Evolutionary conservation across 2,888 invertebrate genomes (phyloP).

Genomic region (Pogonocherus hispidulus): DNA sequence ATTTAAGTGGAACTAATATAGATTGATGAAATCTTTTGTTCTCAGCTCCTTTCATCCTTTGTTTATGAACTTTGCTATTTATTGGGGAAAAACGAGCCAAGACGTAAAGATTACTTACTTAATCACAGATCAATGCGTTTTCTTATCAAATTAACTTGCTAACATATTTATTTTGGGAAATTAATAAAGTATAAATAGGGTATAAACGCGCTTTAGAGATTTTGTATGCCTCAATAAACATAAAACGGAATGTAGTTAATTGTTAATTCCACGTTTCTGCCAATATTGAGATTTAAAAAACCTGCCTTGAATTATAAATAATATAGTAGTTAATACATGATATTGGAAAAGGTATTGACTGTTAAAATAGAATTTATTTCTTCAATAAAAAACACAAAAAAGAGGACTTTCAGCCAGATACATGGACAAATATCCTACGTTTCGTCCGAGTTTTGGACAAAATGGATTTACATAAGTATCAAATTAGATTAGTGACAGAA

Average conservation of each 20-base stretch:
- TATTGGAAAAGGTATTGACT: too few species aligned
- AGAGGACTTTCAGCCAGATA: too few species aligned
- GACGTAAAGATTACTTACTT: slow-evolving; percentile 12
- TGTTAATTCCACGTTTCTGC: neutral
- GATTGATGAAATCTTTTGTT: slow-evolving; percentile 58
- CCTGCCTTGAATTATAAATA: too few species aligned
- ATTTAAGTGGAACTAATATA: slow-evolving; percentile 56
- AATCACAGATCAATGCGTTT: slow-evolving; percentile 14
- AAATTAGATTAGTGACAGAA: too few species aligned
- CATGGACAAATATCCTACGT: too few species aligned
- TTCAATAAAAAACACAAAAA: too few species aligned
- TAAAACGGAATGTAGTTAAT: neutral
- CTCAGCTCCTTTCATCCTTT: slow-evolving; percentile 53
- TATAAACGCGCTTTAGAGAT: neutral
- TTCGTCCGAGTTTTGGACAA: too few species aligned
- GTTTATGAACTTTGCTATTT: slow-evolving; percentile 49
- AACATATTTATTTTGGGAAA: slow-evolving; percentile 27
- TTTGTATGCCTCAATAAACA: neutral
- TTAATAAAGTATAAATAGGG: slow-evolving; percentile 4
- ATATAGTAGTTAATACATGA: too few species aligned
- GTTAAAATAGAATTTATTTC: too few species aligned
- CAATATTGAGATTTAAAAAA: too few species aligned
- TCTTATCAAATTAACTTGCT: slow-evolving; percentile 21
- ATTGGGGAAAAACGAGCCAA: slow-evolving; percentile 13
- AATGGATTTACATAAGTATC: too few species aligned